Evolutionary conservation across 2,113 vertebrate genomes (phyloP), one percentile per base, ranked within the genome.

Genomic region (Epinephelus lanceolatus): DNA sequence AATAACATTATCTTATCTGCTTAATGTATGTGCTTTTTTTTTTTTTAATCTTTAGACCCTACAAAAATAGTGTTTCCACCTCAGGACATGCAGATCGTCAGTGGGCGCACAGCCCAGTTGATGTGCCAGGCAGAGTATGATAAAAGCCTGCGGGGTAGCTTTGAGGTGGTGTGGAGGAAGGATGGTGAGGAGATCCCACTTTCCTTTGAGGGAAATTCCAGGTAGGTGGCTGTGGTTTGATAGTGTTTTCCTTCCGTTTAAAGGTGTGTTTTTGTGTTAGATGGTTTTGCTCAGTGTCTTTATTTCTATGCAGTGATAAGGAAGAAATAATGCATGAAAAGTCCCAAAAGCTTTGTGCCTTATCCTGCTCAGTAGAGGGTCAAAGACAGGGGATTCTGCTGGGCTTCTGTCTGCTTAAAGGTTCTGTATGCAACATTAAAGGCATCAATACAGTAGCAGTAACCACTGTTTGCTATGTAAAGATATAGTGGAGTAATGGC

Each of bases 81-180:
- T 0, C 93, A 95, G 94, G 94, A 95, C 68, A 86, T 94, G 25
- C 87, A 94, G 55, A 85, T 98, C 61, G 71, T 95, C 80, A 96
- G 92, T 67, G 96, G 95, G 1, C 96, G 94, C 18, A 90, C 92
- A 0, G 87, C 97, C 19, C 94, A 95, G 86, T 83, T 99, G 81
- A 94, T 74, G 33, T 99, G 98, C 78, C 92, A 94, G 53, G 94
- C 94, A 67, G 86, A 93, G 33, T 96, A 94, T 15, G 98, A 99
- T 78, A 79, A 90, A 25, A 96, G 96, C 87, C 94, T 99, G 88
- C 92, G 86, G 79, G 90, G 83, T 74, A 95, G 94, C 9, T 94
- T 98, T 91, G 92, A 95, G 89, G 84, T 98, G 86, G 84, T 94
- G 23, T 99, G 98, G 98, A 94, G 89, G 69, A 98, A 97, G 81